Base-by-base conservation (phyloP, 2,888 invertebrate genomes). In the Chrysomela aeneicollis region DNA sequence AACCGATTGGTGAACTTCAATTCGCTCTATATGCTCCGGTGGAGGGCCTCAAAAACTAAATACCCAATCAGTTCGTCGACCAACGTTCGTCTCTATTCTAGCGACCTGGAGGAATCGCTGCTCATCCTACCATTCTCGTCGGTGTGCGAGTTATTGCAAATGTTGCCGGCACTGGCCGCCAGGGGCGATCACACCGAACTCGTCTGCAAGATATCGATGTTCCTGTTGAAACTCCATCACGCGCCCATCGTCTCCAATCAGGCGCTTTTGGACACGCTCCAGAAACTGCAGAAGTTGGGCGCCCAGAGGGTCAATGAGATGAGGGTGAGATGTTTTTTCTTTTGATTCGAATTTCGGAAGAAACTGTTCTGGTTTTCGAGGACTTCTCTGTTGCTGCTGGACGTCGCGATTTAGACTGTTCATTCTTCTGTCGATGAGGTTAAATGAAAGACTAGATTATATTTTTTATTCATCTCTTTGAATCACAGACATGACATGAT, bases 81-180 rank as follows among this genome's bases (percentile, higher is more conserved):
- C n/a, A n/a, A n/a, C n/a, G n/a, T n/a, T n/a, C n/a, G n/a, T 47
- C 71, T 66, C 58, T 53, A 62, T 84, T 85, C 4, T 82, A 95
- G 97, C 78, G 97, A 98, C 78, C 82, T 98, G 66, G 96, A 98
- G 82, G 95, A 97, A 82, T 88, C 95, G 0, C 84, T 98, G 0
- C 83, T 97, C 0, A 84, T 97, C 10, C 83, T 98, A 49, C 95
- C 97, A 1, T 94, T 96, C 79, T 87, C 90, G 55, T 87, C 90
- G 58, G 94, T 94, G 1, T 89, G 91, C 76, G 90, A 93, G 57
- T 85, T 98, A 53, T 84, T 98, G 0, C 86, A 88, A 63, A 85
- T 89, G 75, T 82, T 97, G 66, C 90, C 92, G 0, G 78, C 83
- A 5, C 84, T 97, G 9, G 84, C 86, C 50, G 85, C 86, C 50